Percentiles rank a stretch among this genome's conserved stretches.
These are phyloP conservation scores for Dasypogon diadema DNA, from an alignment of 2,888 invertebrate genomes.

Conservation along the genomic window DNA sequence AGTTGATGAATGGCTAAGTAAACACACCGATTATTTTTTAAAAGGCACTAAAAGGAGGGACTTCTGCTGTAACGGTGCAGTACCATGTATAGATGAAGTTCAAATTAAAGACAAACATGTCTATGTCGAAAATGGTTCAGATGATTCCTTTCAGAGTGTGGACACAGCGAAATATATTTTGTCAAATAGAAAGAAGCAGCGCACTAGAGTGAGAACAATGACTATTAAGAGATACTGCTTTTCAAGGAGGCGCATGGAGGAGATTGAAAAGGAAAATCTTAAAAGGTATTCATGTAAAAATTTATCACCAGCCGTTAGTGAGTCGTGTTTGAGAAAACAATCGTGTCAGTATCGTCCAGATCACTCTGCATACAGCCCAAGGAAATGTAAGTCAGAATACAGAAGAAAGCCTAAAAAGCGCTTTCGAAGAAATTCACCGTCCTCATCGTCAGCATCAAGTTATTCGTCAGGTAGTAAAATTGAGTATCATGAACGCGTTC, in stretches of 20 bases:
- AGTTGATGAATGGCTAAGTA: conserved; percentile 48
- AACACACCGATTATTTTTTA: conserved; percentile 16
- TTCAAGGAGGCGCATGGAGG: neutral
- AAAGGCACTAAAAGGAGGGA: neutral
- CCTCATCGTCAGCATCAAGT: neutral
- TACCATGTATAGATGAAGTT: neutral
- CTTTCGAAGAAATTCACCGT: neutral
- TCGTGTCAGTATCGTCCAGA: no score
- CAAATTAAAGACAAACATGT: conserved; percentile 17
- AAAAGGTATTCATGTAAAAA: no score
- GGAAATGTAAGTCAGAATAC: neutral
- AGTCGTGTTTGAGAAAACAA: no score
- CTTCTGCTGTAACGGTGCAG: neutral
- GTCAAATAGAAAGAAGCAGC: conserved; percentile 52
- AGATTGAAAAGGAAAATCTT: neutral
- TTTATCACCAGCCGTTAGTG: no score
- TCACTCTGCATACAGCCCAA: no score
- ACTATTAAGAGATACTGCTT: conserved; percentile 53
- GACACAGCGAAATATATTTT: conserved; percentile 55
- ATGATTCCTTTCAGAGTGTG: conserved; percentile 43
- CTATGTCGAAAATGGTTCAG: neutral
- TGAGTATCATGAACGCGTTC: neutral
- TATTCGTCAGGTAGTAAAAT: neutral
- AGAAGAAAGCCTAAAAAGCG: neutral
- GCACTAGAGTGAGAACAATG: conserved; percentile 31